phyloP scores from a whole-genome alignment of 2,797 vertebrate species.

The Enteromius afrohamiltoni region DNA sequence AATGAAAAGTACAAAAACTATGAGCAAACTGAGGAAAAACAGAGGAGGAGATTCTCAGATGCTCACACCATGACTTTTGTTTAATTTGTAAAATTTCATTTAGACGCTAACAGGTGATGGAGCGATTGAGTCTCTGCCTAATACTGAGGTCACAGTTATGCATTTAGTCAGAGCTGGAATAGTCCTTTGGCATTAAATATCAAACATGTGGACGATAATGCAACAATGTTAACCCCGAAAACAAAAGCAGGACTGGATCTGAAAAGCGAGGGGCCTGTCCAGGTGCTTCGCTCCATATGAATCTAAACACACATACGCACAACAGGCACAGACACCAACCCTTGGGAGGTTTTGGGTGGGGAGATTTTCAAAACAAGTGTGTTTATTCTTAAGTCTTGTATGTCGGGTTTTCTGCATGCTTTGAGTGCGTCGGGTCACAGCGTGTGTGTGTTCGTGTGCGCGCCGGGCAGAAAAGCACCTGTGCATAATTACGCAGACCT shows the following conservation, averaged over 20 bases:
- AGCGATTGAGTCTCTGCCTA: not conserved
- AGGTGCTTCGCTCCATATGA: slow-evolving; percentile 55
- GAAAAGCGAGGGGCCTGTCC: slow-evolving; percentile 42
- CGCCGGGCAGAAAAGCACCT: slow-evolving; percentile 45
- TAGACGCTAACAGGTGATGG: not conserved
- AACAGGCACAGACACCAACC: slow-evolving; percentile 23
- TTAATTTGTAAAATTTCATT: not conserved
- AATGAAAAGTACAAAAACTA: not conserved
- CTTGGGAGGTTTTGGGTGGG: slow-evolving; percentile 17
- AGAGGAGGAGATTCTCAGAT: not conserved
- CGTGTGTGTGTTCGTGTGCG: slow-evolving; percentile 4
- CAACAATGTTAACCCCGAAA: slow-evolving; percentile 15
- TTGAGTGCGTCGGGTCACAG: not conserved
- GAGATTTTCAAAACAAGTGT: slow-evolving; percentile 38
- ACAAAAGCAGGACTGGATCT: slow-evolving; percentile 45
- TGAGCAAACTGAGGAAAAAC: not conserved
- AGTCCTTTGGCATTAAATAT: slow-evolving; percentile 15
- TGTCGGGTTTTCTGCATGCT: slow-evolving; percentile 35
- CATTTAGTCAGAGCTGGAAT: not conserved
- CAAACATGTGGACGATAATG: slow-evolving; percentile 16
- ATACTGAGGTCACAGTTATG: slow-evolving; percentile 5
- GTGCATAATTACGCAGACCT: slow-evolving; percentile 59
- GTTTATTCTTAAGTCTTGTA: slow-evolving; percentile 44
- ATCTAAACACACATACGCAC: not conserved
- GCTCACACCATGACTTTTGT: not conserved